A percentile compares a stretch with the other conserved stretches of the same genome.
Evolutionary conservation across 35 echinoderm and acorn worm genomes (phyloP).

Genomic region (Chiridota heheva): DNA sequence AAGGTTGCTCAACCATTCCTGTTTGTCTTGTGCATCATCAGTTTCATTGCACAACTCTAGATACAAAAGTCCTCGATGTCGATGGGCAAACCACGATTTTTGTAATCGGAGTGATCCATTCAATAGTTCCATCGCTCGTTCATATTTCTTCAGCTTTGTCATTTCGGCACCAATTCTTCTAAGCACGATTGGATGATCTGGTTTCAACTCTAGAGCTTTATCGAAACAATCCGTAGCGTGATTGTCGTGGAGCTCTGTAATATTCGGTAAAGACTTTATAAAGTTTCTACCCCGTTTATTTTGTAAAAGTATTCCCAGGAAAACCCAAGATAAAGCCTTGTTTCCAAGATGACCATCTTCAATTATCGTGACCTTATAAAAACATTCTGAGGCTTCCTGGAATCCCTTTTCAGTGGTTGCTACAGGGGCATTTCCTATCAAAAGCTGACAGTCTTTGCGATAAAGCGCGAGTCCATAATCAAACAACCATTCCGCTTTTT

Average conservation of each 20-base stretch:
- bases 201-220: slow-evolving; percentile 53
- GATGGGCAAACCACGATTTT: slow-evolving; percentile 69
- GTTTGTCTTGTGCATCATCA: slow-evolving; percentile 23
- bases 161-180: slow-evolving; percentile 54
- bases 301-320: slow-evolving; percentile 67
- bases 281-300: slow-evolving; percentile 43
- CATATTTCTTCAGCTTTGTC: slow-evolving; percentile 42
- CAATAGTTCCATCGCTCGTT: slow-evolving; percentile 51
- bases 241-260: slow-evolving; percentile 17
- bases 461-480: slow-evolving; percentile 73
- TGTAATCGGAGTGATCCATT: slow-evolving; percentile 49
- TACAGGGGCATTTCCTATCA: slow-evolving; percentile 32
- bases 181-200: slow-evolving; percentile 50
- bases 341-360: slow-evolving; percentile 19
- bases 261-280: slow-evolving; percentile 28
- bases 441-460: slow-evolving; percentile 65
- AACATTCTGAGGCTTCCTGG: slow-evolving; percentile 52
- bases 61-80: slow-evolving; percentile 60
- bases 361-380: slow-evolving; percentile 59
- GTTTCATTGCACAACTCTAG: slow-evolving; percentile 71
- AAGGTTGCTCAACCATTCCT: no score
- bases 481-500: slow-evolving; percentile 85
- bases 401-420: slow-evolving; percentile 27
- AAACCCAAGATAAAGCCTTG: slow-evolving; percentile 70
- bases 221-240: slow-evolving; percentile 65